These are phyloP conservation scores for Chrysolina haemoptera DNA, from an alignment of 2,888 invertebrate species.

Conservation along the genomic window DNA sequence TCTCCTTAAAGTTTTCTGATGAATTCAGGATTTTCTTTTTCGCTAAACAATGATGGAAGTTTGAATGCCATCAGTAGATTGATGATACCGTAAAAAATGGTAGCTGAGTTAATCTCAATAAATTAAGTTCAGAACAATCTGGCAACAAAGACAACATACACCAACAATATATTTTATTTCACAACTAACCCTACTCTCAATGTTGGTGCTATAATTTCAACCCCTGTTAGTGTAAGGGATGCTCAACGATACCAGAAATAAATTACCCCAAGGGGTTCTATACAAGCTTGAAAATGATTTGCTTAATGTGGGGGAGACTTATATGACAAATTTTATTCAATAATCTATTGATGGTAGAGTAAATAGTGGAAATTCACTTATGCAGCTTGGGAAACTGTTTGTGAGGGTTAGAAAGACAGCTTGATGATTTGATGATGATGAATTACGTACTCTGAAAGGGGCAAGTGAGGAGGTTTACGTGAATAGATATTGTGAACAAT, in stretches of 20 bases:
- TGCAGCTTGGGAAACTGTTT: slow-evolving; percentile 26
- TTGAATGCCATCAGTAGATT: not conserved
- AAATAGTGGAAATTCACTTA: slow-evolving; percentile 53
- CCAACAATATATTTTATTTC: slow-evolving; percentile 46
- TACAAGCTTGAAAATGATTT: slow-evolving; percentile 64
- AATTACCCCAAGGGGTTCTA: slow-evolving; percentile 60
- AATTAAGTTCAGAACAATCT: slow-evolving; percentile 20
- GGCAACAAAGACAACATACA: not conserved
- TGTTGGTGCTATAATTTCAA: slow-evolving; percentile 59
- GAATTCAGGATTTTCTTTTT: too few species aligned
- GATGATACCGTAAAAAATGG: not conserved
- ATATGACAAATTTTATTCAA: slow-evolving; percentile 63
- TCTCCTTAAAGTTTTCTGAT: too few species aligned
- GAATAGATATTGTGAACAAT: slow-evolving; percentile 29
- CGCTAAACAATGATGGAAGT: too few species aligned
- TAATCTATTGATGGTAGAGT: slow-evolving; percentile 53
- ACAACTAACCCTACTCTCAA: slow-evolving; percentile 51
- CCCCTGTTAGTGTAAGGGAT: slow-evolving; percentile 58
- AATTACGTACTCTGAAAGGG: slow-evolving; percentile 35
- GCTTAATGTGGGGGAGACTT: slow-evolving; percentile 60
- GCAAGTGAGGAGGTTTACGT: slow-evolving; percentile 35
- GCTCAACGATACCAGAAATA: slow-evolving; percentile 60
- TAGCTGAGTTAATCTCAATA: slow-evolving; percentile 15
- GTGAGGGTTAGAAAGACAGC: slow-evolving; percentile 40
- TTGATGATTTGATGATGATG: slow-evolving; percentile 47